Base-by-base conservation (phyloP, 2,797 vertebrate genomes). In the Tadarida brasiliensis region DNA sequence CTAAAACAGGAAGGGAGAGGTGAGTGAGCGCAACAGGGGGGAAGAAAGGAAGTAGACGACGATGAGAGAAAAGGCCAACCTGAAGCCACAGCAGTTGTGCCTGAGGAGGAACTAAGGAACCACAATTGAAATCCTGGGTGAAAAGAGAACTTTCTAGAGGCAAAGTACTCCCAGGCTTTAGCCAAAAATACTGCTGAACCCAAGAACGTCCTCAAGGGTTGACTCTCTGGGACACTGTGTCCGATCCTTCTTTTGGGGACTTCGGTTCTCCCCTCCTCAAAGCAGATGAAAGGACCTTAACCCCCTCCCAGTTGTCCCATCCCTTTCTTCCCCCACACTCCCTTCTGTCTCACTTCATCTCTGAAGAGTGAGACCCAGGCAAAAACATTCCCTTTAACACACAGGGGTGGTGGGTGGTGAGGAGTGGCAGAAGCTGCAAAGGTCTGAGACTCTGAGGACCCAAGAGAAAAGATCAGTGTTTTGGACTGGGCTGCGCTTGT, bases 91-190 rank as follows among this genome's bases (percentile, higher is more conserved):
- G 47, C 24, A 77, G 17, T 56, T 56, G 15, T 10, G 5, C 39
- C 56, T 14, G 28, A 82, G 65, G 68, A 89, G 56, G 39, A 90
- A 93, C 54, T 33, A 68, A 76, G 71, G n/a, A 59, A 63, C 68
- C 11, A 83, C 17, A 22, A 12, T 10, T 3, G 5, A 68, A 91
- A 35, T 80, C 76, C 47, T 54, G 28, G 28, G 19, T 61, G 76
- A 78, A 95, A 88, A 44, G 1, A 61, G 11, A 59, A 26, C 17
- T 91, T 83, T 39, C 22, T 67, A 33, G 47, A 49, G 20, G 68
- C 20, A 24, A 44, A 51, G 44, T 11, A 68, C 47, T 65, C 16
- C 59, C 30, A 49, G 19, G 9, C 26, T 57, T 16, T 20, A 56
- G 51, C 20, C 59, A 49, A 73, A 78, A 76, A 20, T 24, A 39